Percentiles rank a stretch among this genome's conserved stretches.
Evolutionary conservation across 2,888 invertebrate species (phyloP).

Genomic region (Herminia tarsipennalis): DNA sequence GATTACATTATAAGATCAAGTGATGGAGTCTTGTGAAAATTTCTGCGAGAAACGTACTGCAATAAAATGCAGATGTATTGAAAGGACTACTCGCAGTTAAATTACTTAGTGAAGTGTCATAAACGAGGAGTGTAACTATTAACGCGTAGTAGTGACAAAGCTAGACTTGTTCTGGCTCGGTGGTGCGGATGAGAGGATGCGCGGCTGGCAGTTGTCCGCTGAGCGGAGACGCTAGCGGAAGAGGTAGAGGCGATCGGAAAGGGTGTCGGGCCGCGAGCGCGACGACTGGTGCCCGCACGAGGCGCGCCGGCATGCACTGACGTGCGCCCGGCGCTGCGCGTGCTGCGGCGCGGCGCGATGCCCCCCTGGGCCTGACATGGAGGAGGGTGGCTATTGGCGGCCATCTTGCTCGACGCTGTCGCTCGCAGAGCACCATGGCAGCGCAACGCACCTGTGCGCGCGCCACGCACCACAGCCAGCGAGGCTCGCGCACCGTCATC

Average conservation of each 20-base stretch:
- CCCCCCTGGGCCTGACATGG: slow-evolving; percentile 79
- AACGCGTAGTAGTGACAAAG: slow-evolving; percentile 34
- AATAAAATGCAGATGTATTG: slow-evolving; percentile 40
- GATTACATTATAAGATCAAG: slow-evolving; percentile 39
- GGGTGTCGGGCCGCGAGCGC: slow-evolving; percentile 84
- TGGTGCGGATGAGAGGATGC: slow-evolving; percentile 76
- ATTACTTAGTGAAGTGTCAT: slow-evolving; percentile 34
- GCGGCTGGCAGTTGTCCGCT: slow-evolving; percentile 67
- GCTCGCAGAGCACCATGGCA: slow-evolving; percentile 80
- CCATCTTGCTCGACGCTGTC: slow-evolving; percentile 83
- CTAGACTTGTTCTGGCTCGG: slow-evolving; percentile 43
- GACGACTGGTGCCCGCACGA: slow-evolving; percentile 84
- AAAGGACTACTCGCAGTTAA: slow-evolving; percentile 48
- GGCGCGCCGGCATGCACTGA: slow-evolving; percentile 83
- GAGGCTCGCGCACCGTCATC: slow-evolving; percentile 74
- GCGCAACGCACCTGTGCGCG: slow-evolving; percentile 77
- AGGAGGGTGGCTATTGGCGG: slow-evolving; percentile 83
- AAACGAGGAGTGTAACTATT: slow-evolving; percentile 31
- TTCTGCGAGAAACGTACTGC: slow-evolving; percentile 30
- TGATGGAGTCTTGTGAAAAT: slow-evolving; percentile 66
- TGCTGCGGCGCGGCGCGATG: slow-evolving; percentile 85
- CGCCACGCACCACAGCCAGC: slow-evolving; percentile 75
- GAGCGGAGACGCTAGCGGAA: slow-evolving; percentile 73
- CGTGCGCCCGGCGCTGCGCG: slow-evolving; percentile 83
- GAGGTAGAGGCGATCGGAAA: slow-evolving; percentile 67